Base-by-base conservation (phyloP, 1,140 invertebrate genomes). In the Ditylenchus dipsaci region DNA sequence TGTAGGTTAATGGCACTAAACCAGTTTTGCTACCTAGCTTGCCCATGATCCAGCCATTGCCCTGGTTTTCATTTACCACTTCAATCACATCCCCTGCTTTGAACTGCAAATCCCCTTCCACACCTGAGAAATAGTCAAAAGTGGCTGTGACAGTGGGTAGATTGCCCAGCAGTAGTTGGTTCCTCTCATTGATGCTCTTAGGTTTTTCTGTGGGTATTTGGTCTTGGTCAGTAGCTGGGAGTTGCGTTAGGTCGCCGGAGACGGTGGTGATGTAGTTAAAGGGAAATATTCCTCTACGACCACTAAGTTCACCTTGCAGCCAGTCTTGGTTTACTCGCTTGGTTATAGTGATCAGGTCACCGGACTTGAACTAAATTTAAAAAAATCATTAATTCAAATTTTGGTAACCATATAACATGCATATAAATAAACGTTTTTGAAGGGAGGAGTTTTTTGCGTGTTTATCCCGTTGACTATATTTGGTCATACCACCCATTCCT, bases 1-100 rank as follows among this genome's bases (percentile, higher is more conserved):
- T 75, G 66, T 72, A 77, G 9, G 76, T 77, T 1, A 76, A 23
- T 21, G 74, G 74, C 11, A 78, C 74, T 26, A 76, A 57, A 13
- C 74, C 74, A 7, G 27, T 69, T 21, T 53, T 21, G 11, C 61
- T 38, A n/a, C 27, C 53, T 27, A 77, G 47, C 43, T 45, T 68
- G 5, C 72, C 74, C n/a, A 26, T 42, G 11, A 49, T 42, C 74
- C 74, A 74, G 15, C 73, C 69, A n/a, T 43, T 71, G n/a, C n/a
- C n/a, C n/a, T n/a, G n/a, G 19, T 73, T 61, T 8, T 71, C 27
- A 27, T 60, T 45, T 23, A 74, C 27, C 15, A 74, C 59, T 19
- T 72, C 69, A 58, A 73, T 73, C 49, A 73, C 43, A 65, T 73
- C 72, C n/a, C 76, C 76, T 1, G 72, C 67, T 9, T 67, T 29